Evolutionary conservation across 2,888 invertebrate species (phyloP).

Genomic region (Agrotis exclamationis): DNA sequence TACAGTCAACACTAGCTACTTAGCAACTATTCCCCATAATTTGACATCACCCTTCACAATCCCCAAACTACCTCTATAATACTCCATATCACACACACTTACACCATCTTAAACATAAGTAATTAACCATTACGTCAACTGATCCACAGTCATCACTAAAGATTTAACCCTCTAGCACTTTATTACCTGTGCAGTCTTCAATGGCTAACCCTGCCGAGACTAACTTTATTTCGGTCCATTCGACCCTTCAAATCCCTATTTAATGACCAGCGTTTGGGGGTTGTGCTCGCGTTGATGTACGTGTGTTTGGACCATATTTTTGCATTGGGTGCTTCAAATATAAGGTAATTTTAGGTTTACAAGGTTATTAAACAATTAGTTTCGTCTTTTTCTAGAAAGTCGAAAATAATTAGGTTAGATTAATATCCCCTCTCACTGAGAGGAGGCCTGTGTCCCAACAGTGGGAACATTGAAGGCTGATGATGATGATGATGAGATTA

Average conservation of each 20-base stretch:
- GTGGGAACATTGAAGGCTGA: no score
- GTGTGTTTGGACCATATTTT: slow-evolving; percentile 46
- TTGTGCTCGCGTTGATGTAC: slow-evolving; percentile 61
- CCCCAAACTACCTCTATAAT: slow-evolving; percentile 22
- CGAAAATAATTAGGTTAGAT: no score
- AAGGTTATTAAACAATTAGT: no score
- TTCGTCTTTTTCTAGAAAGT: no score
- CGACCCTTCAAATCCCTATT: slow-evolving; percentile 90
- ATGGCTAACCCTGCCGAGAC: slow-evolving; percentile 74
- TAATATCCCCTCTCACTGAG: no score
- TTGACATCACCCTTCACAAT: slow-evolving; percentile 29
- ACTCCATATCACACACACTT: slow-evolving; percentile 47
- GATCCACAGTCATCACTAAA: slow-evolving; percentile 68
- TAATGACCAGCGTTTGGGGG: slow-evolving; percentile 84
- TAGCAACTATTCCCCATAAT: not conserved
- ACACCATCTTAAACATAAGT: slow-evolving; percentile 54
- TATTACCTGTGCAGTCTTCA: slow-evolving; percentile 84
- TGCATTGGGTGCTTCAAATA: no score
- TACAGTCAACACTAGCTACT: not conserved
- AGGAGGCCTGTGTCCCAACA: no score
- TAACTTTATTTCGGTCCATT: slow-evolving; percentile 87
- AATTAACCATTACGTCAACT: slow-evolving; percentile 63
- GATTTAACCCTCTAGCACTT: slow-evolving; percentile 78
- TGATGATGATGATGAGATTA: no score
- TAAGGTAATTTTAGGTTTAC: no score